These are phyloP conservation scores for Lithosia quadra DNA, from an alignment of 2,888 invertebrate genomes.

Conservation along the genomic window DNA sequence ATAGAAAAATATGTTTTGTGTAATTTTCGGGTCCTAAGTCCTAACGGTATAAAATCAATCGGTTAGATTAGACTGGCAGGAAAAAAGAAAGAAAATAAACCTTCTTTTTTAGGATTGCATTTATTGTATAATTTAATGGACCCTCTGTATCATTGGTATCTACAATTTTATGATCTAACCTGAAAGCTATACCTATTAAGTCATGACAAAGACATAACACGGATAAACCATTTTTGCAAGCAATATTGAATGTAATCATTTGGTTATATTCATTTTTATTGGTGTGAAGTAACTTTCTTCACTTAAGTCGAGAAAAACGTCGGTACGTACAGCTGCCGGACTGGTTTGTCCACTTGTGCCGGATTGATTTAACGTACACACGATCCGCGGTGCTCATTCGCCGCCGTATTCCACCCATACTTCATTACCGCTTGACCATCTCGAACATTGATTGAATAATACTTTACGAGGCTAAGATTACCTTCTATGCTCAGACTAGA, in stretches of 20 bases:
- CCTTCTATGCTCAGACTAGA: too few relatives aligned
- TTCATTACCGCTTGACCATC: slow-evolving; percentile 76
- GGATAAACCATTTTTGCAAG: slow-evolving; percentile 15
- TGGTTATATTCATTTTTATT: slow-evolving; percentile 45
- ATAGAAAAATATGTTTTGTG: not conserved
- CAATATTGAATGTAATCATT: slow-evolving; percentile 18
- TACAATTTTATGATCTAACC: not conserved
- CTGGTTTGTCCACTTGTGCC: slow-evolving; percentile 86
- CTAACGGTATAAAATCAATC: not conserved
- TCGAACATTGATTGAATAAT: slow-evolving; percentile 27
- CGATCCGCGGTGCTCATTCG: slow-evolving; percentile 72
- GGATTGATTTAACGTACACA: slow-evolving; percentile 85
- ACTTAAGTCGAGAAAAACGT: slow-evolving; percentile 72
- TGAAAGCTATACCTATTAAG: not conserved
- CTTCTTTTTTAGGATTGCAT: too few relatives aligned
- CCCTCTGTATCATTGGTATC: not conserved
- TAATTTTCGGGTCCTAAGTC: not conserved
- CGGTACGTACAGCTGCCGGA: slow-evolving; percentile 80
- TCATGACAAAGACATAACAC: too few relatives aligned
- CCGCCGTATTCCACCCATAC: slow-evolving; percentile 69
- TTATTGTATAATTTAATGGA: not conserved
- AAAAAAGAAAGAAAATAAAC: too few relatives aligned
- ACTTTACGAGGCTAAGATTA: slow-evolving; percentile 14
- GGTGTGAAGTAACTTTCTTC: slow-evolving; percentile 62
- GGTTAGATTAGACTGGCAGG: not conserved